These are phyloP conservation scores for Pogoniulus pusillus DNA, from an alignment of 2,797 vertebrate genomes.

Conservation along the genomic window DNA sequence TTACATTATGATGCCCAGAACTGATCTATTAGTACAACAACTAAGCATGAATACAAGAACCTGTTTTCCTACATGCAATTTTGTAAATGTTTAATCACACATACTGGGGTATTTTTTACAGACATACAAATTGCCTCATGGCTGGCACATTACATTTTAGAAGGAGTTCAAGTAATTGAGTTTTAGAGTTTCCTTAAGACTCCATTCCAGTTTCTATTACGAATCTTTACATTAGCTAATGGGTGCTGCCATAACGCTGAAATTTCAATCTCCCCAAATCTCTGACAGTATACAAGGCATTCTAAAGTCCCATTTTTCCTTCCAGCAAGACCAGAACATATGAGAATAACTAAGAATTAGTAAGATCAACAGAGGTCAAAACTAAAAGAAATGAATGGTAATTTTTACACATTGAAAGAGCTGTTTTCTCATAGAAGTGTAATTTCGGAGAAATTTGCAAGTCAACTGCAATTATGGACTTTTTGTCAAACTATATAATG, in stretches of 20 bases:
- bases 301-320: neutral
- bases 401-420: constrained; percentile 53
- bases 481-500: constrained; percentile 48
- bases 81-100: neutral
- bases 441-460: constrained; percentile 61
- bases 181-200: neutral
- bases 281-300: neutral
- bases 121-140: neutral
- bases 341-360: constrained; percentile 30
- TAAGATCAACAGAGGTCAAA: constrained; percentile 41
- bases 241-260: neutral
- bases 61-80: neutral
- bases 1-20: neutral
- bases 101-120: neutral
- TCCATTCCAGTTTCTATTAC: too few species aligned
- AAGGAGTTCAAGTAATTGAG: neutral
- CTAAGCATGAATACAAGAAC: neutral
- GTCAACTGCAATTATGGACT: constrained; percentile 55
- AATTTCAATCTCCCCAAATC: neutral
- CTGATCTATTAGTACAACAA: neutral
- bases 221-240: neutral
- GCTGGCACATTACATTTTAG: neutral
- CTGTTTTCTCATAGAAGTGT: constrained; percentile 53
- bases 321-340: neutral
- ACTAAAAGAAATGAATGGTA: neutral